Conservation (phyloP, 2,797 vertebrate genomes). For the Acanthis flammea region DNA sequence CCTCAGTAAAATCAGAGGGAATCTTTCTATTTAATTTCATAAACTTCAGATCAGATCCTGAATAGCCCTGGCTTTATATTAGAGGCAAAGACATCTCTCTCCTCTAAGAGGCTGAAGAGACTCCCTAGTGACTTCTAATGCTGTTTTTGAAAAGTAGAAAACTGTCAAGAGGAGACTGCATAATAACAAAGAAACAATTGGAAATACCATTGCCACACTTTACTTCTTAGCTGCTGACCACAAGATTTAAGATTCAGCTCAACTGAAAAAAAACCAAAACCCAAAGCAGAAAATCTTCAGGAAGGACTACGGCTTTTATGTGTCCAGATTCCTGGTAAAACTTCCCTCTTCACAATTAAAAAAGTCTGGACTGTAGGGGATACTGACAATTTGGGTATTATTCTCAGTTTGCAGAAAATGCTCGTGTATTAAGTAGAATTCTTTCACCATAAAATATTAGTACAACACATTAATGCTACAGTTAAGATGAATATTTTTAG, state of each 20-base stretch:
- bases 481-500: background rate
- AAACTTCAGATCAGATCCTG: background rate
- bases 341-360: background rate
- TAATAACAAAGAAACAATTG: constrained; percentile 5
- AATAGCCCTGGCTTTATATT: background rate
- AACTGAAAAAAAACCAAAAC: background rate
- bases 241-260: constrained; percentile 13
- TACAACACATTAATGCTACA: background rate
- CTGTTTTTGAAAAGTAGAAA: background rate
- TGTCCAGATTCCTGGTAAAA: background rate
- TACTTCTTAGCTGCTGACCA: background rate
- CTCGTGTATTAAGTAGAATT: background rate
- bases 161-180: background rate
- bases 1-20: background rate
- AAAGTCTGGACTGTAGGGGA: background rate
- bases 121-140: constrained; percentile 25
- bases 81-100: background rate
- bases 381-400: background rate
- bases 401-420: background rate
- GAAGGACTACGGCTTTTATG: background rate
- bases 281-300: background rate
- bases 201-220: background rate
- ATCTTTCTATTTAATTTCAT: constrained; percentile 4
- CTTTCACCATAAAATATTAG: background rate
- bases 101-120: background rate